Evolutionary conservation across 2,888 invertebrate species (phyloP).

Genomic region (Elysia crispata): DNA sequence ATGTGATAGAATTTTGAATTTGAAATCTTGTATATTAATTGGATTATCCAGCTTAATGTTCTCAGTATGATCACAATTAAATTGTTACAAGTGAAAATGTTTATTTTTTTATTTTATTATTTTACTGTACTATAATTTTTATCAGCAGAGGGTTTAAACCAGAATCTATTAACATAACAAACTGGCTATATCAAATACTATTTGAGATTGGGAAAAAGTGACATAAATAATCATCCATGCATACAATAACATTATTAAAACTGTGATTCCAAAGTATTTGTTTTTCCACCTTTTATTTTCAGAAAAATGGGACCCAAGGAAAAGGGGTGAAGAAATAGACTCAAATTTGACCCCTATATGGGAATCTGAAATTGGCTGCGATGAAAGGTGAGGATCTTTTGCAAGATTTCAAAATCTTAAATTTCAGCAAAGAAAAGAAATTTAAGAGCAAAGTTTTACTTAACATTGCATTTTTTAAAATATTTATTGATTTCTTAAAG

Average conservation of each 20-base stretch:
- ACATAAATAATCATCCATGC: too few relatives aligned
- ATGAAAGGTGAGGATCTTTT: slow-evolving; percentile 61
- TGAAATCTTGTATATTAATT: slow-evolving; percentile 4
- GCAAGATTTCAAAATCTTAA: too few relatives aligned
- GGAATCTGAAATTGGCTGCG: slow-evolving; percentile 64
- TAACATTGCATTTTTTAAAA: too few relatives aligned
- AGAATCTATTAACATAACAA: too few relatives aligned
- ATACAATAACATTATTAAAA: too few relatives aligned
- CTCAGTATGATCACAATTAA: background rate
- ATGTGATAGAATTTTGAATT: slow-evolving; percentile 49
- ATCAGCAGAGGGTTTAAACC: too few relatives aligned
- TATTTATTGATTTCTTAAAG: too few relatives aligned
- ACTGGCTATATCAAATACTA: too few relatives aligned
- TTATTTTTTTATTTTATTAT: background rate
- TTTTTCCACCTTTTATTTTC: slow-evolving; percentile 33
- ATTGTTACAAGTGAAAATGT: background rate
- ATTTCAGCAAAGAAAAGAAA: too few relatives aligned
- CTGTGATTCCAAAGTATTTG: background rate
- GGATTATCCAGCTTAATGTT: background rate
- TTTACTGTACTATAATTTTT: background rate
- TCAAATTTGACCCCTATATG: slow-evolving; percentile 66
- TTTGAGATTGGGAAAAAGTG: too few relatives aligned
- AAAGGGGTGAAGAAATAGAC: slow-evolving; percentile 67
- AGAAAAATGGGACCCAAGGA: slow-evolving; percentile 74
- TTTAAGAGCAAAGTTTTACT: too few relatives aligned